Percentiles rank a stretch among this genome's conserved stretches.
phyloP scores from a whole-genome alignment of 23 tunicate species.

The Phallusia fumigata region DNA sequence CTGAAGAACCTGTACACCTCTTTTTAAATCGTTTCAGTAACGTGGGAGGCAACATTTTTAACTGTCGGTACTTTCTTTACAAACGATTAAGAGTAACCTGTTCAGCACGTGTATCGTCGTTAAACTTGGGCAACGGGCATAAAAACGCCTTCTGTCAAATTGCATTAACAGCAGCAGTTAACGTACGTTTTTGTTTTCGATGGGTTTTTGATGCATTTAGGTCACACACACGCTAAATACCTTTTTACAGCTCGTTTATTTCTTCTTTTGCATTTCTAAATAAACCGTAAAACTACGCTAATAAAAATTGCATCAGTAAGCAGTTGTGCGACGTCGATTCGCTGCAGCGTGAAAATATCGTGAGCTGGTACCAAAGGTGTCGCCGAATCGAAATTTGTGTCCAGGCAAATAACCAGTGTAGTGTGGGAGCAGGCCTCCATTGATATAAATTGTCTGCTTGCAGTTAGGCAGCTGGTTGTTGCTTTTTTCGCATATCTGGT shows the following conservation, averaged over 20 bases:
- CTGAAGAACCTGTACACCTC: too few relatives aligned
- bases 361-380: slow-evolving; percentile 85
- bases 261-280: background rate
- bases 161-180: too few relatives aligned
- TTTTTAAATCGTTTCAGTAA: too few relatives aligned
- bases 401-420: slow-evolving; percentile 98
- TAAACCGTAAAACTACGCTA: too few relatives aligned
- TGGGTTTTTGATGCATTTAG: background rate
- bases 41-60: too few relatives aligned
- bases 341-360: slow-evolving; percentile 54
- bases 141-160: too few relatives aligned
- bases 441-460: slow-evolving; percentile 48
- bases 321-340: background rate
- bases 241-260: background rate
- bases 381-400: slow-evolving; percentile 80
- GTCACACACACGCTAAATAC: background rate
- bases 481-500: background rate
- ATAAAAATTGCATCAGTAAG: background rate
- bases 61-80: too few relatives aligned
- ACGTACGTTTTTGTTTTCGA: too few relatives aligned
- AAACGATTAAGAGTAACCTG: too few relatives aligned
- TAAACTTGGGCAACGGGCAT: too few relatives aligned
- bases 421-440: slow-evolving; percentile 76
- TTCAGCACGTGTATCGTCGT: too few relatives aligned
- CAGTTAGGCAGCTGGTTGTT: background rate